A percentile compares a stretch with the other conserved stretches of the same genome.
Evolutionary conservation across 2,113 vertebrate genomes (phyloP).

Genomic region (Lepus americanus): DNA sequence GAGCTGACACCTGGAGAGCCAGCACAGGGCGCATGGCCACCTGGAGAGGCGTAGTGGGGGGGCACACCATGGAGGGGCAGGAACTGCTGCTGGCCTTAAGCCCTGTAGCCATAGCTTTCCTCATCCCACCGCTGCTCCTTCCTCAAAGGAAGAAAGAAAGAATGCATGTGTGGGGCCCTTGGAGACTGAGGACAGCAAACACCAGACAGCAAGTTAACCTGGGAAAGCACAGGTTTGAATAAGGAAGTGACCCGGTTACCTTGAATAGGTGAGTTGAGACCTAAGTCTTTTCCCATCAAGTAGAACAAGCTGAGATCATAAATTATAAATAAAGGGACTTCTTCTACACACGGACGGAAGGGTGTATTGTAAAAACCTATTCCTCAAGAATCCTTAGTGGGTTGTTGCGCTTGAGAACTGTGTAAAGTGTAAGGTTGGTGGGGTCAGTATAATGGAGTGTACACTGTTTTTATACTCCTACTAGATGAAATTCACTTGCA

Average conservation of each 20-base stretch:
- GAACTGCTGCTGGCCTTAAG: too few species aligned
- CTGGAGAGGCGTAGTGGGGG: not conserved
- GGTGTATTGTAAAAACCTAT: not conserved
- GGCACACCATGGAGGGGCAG: too few species aligned
- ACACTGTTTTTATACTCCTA: not conserved
- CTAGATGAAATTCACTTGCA: constrained; percentile 20
- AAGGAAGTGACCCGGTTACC: not conserved
- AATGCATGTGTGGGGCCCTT: not conserved
- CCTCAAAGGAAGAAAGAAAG: not conserved
- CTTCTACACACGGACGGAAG: not conserved
- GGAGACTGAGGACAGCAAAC: not conserved
- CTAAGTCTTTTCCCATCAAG: too few species aligned
- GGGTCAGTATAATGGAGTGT: not conserved
- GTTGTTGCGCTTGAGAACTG: not conserved
- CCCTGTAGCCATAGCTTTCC: not conserved
- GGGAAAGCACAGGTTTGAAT: not conserved
- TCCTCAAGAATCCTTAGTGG: not conserved
- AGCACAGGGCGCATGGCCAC: not conserved
- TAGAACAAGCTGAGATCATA: not conserved
- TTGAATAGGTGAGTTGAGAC: not conserved
- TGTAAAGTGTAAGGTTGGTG: not conserved
- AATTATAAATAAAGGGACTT: not conserved
- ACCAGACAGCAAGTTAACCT: not conserved
- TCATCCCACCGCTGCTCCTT: not conserved
- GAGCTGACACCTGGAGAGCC: not conserved